Evolutionary conservation across 2,113 vertebrate genomes (phyloP), one percentile per base, ranked within the genome.

Genomic region (Mystacornis crossleyi): DNA sequence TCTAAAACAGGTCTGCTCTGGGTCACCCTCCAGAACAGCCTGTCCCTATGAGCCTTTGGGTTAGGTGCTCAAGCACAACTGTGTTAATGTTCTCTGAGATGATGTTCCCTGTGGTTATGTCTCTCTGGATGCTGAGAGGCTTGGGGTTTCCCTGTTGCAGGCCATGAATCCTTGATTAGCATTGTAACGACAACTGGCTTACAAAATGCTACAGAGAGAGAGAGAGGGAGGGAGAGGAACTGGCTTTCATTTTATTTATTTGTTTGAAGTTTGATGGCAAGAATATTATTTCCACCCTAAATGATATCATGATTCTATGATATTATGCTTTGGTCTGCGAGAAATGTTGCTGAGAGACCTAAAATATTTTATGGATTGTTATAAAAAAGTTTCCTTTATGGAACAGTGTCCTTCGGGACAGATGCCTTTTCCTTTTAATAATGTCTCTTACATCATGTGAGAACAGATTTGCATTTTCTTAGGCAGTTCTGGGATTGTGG

Each of bases 401-500:
- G 57, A 91, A 31, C 45, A 74, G 34, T 61, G 55, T 90, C 88
- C 64, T 95, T 95, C 2, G 23, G 54, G 86, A 93, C 67, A 92
- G 34, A 65, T 79, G 55, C 48, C 61, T 95, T 95, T 94, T 93
- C 80, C n/a, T 87, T 92, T 82, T 83, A 89, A 58, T 92, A 69
- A 86, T 83, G 67, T 57, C 60, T 93, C 71, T 90, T 92, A 33
- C 61, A 89, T 96, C 94, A 79, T 53, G 24, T 79, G 70, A 93
- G 60, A 74, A 61, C 24, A 79, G 54, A 96, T 94, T 77, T 92
- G 80, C 72, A 90, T 93, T 95, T 96, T 93, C 69, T 87, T 67
- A 75, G 54, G 79, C 83, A 86, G 87, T 81, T 92, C 50, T 73
- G 61, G 78, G 58, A 66, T 42, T 88, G 42, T 50, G 60, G 40